Percentiles rank a stretch among this genome's conserved stretches.
These are phyloP conservation scores for Micropoecilia bifurca DNA, from an alignment of 2,797 vertebrate genomes.

Conservation along the genomic window DNA sequence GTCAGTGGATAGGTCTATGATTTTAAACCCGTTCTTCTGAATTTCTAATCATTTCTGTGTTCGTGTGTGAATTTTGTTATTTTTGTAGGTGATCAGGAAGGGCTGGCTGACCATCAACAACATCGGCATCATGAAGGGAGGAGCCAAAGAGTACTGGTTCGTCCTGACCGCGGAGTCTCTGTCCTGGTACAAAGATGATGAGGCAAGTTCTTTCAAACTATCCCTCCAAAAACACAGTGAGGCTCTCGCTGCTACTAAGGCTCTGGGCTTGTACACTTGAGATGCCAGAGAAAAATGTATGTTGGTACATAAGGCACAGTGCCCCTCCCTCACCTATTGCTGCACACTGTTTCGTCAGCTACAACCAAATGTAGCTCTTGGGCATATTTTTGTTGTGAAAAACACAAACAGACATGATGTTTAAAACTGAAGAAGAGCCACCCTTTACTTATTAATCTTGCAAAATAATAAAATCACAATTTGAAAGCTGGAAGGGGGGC, in stretches of 20 bases:
- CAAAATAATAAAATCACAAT: background rate
- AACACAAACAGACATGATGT: background rate
- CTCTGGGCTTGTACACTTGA: background rate
- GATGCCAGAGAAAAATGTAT: background rate
- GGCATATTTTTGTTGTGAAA: background rate
- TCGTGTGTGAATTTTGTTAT: constrained; percentile 20
- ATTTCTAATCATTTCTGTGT: background rate
- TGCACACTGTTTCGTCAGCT: background rate
- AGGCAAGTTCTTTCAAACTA: constrained; percentile 80
- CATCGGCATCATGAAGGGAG: constrained; percentile 98
- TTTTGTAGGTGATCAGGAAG: constrained; percentile 93
- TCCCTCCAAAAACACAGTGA: background rate
- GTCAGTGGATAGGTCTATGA: background rate
- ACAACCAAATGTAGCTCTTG: background rate
- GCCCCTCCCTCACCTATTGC: background rate
- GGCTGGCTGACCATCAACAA: constrained; percentile 99
- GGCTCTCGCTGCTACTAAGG: background rate
- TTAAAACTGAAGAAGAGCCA: background rate
- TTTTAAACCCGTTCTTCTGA: background rate
- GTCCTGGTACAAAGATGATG: constrained; percentile 99
- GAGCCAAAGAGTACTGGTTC: constrained; percentile 98
- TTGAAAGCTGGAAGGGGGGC: background rate
- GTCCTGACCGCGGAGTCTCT: constrained; percentile 95
- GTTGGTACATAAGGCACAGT: background rate
- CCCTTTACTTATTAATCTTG: background rate